Base-by-base conservation (phyloP, 1,140 invertebrate genomes). In the Solenopsis invicta region DNA sequence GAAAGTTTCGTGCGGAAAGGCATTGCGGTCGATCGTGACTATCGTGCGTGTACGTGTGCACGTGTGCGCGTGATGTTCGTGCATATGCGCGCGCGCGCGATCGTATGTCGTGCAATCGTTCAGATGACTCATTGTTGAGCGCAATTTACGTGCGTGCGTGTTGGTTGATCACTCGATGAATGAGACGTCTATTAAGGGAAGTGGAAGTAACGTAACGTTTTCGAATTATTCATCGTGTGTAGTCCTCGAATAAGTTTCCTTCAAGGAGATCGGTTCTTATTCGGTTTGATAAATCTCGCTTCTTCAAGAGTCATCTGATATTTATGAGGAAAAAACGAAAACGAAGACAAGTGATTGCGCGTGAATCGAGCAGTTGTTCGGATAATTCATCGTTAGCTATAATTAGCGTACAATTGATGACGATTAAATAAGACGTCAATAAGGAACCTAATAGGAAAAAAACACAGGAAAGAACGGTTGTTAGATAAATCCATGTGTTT, bases 1-100 rank as follows among this genome's bases (percentile, higher is more conserved):
- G 81, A 78, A 89, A 88, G 54, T 81, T 81, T 81, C 62, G 77
- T 45, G 77, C 64, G 64, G 64, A 59, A 56, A 81, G 52, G 21
- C 64, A 69, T 81, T 21, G 64, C 64, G 37, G 78, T 45, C 41
- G 21, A 45, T 81, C 50, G 50, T 56, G 34, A 56, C 5, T 71
- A 24, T 13, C 50, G 77, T 41, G 13, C n/a, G 29, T n/a, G 52
- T 18, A 21, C 29, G 2, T 45, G 13, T 56, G 21, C 12, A 16
- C 34, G 29, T 37, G 18, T 52, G 24, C 6, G 12, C 6, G 4
- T n/a, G 45, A n/a, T 52, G 29, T 29, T 29, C 1, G 29, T 29
- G 29, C 29, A 29, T 29, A 2, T 2, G 29, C 29, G 29, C 6
- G n/a, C 0, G n/a, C 5, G 66, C 64, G 12, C 21, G 52, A 18